phyloP scores from a whole-genome alignment of 2,888 invertebrate species.

The Mesorhabditis sp. region DNA sequence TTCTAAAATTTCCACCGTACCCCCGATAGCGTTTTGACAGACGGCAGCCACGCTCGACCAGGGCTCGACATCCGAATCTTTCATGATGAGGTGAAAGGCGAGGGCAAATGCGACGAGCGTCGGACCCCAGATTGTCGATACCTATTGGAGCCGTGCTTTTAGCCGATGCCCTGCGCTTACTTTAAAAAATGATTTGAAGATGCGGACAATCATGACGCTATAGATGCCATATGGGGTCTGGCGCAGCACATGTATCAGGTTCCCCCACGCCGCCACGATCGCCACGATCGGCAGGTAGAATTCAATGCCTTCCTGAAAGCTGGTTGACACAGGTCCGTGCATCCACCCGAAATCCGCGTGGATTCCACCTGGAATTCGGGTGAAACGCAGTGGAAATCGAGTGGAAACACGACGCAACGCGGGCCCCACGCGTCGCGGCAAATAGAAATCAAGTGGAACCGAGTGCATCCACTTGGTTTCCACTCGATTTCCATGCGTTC shows the following conservation, averaged over 20 bases:
- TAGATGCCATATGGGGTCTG: constrained; percentile 54
- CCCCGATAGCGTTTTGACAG: not conserved
- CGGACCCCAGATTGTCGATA: constrained; percentile 55
- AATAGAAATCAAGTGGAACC: too few species aligned
- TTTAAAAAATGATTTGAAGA: constrained; percentile 45
- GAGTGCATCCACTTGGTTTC: too few species aligned
- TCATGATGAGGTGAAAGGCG: constrained; percentile 52
- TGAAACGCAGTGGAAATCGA: too few species aligned
- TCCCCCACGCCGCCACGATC: constrained; percentile 52
- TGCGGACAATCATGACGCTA: constrained; percentile 55
- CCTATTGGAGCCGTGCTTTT: constrained; percentile 26
- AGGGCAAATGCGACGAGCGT: constrained; percentile 54
- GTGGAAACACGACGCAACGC: too few species aligned
- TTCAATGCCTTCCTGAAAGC: constrained; percentile 28
- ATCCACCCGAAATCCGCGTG: too few species aligned
- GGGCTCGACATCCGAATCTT: constrained; percentile 48
- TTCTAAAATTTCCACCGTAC: too few species aligned
- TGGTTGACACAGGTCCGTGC: too few species aligned
- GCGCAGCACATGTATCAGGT: constrained; percentile 38
- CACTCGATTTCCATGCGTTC: too few species aligned
- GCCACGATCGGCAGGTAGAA: constrained; percentile 55
- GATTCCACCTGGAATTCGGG: too few species aligned
- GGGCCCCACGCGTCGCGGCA: too few species aligned
- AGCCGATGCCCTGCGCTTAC: constrained; percentile 24
- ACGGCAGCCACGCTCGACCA: constrained; percentile 41